These are phyloP conservation scores for Adelosebastes latens DNA, from an alignment of 2,797 vertebrate species.

Conservation along the genomic window DNA sequence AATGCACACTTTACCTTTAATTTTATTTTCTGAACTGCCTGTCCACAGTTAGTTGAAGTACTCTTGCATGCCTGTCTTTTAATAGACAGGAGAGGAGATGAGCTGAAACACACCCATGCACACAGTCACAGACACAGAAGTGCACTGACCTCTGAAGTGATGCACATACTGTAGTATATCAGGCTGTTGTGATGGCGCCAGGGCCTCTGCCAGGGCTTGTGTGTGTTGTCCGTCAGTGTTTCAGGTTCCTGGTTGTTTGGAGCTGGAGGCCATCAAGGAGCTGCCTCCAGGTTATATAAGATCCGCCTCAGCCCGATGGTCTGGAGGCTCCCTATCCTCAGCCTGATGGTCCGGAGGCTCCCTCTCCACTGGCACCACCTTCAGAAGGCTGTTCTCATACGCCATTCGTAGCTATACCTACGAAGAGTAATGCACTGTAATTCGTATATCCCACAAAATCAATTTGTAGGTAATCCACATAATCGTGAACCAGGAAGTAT, in stretches of 20 bases:
- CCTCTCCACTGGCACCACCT: neutral
- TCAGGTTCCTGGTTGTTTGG: too few relatives aligned
- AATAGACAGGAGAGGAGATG: neutral
- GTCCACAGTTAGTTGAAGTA: neutral
- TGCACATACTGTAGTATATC: neutral
- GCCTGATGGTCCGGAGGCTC: neutral
- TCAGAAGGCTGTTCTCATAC: too few relatives aligned
- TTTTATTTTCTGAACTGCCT: neutral
- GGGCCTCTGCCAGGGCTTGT: too few relatives aligned
- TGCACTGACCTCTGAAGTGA: conserved; percentile 2
- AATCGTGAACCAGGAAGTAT: too few relatives aligned
- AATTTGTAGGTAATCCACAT: too few relatives aligned
- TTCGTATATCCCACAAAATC: too few relatives aligned
- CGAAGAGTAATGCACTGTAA: too few relatives aligned
- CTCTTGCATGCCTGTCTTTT: neutral
- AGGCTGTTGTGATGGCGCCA: too few relatives aligned
- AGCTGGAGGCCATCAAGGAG: too few relatives aligned
- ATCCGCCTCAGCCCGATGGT: neutral
- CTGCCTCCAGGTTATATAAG: neutral
- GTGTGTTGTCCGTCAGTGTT: too few relatives aligned
- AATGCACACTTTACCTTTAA: neutral
- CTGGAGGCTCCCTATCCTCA: too few relatives aligned
- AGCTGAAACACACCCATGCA: conserved; percentile 2
- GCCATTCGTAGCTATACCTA: too few relatives aligned
- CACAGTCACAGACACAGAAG: neutral